Base-by-base conservation (phyloP, 2,113 vertebrate species). In the Thamnaconus septentrionalis region DNA sequence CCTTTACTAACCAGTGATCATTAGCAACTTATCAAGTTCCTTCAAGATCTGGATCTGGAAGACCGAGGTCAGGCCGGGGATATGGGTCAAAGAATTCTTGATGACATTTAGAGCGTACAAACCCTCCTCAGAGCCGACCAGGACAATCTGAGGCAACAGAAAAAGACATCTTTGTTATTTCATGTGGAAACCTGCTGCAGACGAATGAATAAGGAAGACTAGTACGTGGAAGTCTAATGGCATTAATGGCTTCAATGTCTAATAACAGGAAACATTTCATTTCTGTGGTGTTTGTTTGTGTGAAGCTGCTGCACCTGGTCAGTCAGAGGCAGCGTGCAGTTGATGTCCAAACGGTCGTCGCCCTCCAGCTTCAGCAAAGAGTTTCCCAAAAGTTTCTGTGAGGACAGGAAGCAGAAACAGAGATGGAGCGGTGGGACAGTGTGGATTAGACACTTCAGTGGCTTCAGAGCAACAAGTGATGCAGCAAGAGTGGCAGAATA, bases 11-110 rank as follows among this genome's bases (percentile, higher is more conserved):
- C 97, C 97, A 87, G 96, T 96, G 87, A 99, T 99, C 94, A 99
- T 96, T 66, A 99, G 93, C 7, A 99, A 92, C 85, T 98, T 98
- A 78, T 98, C 96, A 60, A 97, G 94, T 51, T 99, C 97, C 80
- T 96, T 98, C 69, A 99, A 92, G 89, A 98, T 94, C 80, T 98
- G 95, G 89, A 99, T 95, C 89, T 99, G 97, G 89, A 99, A 99
- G 79, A 99, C 96, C 0, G 96, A 94, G 53, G 94, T 93, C 68
- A 98, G 91, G 31, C 96, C 97, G 1, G 97, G 97, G 66, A 99
- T 93, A 64, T 98, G 96, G 0, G 95, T 97, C 84, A 99, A 87
- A 78, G 96, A 96, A 86, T 98, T 98, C 90, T 99, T 99, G 80
- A 98, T 93, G 80, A 99, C 96, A 55, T 99, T 99, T 71, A 99